Base-by-base conservation (phyloP, 1,140 invertebrate species). In the Heliconius hermathena region DNA sequence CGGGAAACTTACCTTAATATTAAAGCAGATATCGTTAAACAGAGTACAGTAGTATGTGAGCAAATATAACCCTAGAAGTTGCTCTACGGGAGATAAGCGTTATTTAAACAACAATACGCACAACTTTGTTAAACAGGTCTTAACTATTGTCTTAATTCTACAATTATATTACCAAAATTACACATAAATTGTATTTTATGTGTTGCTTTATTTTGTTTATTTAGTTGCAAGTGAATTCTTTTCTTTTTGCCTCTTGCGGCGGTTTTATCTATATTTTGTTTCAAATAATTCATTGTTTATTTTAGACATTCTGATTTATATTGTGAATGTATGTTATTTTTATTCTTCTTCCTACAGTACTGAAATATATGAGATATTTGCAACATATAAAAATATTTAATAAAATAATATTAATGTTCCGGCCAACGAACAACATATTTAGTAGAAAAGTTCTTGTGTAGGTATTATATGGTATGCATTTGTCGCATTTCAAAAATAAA, bases 101-200 rank as follows among this genome's bases (percentile, higher is more conserved):
- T 76, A 89, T 90, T 87, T 89, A 86, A 87, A 88, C 84, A 90
- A 86, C 86, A 84, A 85, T 83, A 88, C 86, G 84, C 83, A 84
- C 84, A 89, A 89, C 87, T 85, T 87, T 83, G 83, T 88, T 82
- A 88, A 89, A 87, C 87, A 88, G 87, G 88, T 85, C 80, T 75
- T 82, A 89, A 90, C 90, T 89, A 90, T 89, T 87, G 84, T 86
- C 82, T 89, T 87, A 92, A 92, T 93, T 91, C 89, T 92, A 90
- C 88, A 92, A 66, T 66, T 66, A 26, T 66, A 66, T 66, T 26
- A 66, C 60, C 60, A 29, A 66, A 66, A 66, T 66, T 66, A 13
- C 22, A 66, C 4, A 11, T 26, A 29, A 11, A 66, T 29, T 29
- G 26, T n/a, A 57, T 57, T 57, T 88, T 22, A 26, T 66, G 3